These are phyloP conservation scores for Choreutis nemorana DNA, from an alignment of 2,888 invertebrate genomes.

Conservation along the genomic window DNA sequence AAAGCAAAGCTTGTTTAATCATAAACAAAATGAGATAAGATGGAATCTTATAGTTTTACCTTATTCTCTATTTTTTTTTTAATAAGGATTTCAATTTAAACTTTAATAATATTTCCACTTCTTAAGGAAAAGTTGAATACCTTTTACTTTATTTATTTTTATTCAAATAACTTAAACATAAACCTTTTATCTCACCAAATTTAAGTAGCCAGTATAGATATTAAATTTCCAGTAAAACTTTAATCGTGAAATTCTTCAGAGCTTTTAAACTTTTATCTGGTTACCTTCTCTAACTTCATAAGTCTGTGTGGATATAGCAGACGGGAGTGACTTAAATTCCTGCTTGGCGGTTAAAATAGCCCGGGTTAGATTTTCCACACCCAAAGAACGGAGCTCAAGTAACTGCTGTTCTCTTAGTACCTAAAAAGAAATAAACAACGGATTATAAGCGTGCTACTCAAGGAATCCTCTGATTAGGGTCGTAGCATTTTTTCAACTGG, in stretches of 20 bases:
- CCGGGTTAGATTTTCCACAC: conserved; percentile 63
- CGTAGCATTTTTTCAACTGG: too few relatives aligned
- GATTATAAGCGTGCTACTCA: too few relatives aligned
- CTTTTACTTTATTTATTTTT: not conserved
- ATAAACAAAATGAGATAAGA: too few relatives aligned
- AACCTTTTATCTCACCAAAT: too few relatives aligned
- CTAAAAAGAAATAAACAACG: conserved; percentile 34
- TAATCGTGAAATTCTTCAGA: not conserved
- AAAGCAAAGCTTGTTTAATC: too few relatives aligned
- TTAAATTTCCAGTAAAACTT: not conserved
- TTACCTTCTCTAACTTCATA: conserved; percentile 67
- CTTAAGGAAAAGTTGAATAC: not conserved
- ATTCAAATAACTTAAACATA: too few relatives aligned
- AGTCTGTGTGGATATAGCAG: conserved; percentile 66
- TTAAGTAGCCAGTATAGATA: too few relatives aligned
- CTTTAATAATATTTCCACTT: too few relatives aligned
- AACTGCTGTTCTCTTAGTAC: conserved; percentile 61
- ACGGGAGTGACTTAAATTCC: conserved; percentile 68
- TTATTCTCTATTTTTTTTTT: too few relatives aligned
- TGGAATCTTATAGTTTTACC: too few relatives aligned
- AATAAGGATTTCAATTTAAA: too few relatives aligned
- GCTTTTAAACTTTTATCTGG: conserved; percentile 9
- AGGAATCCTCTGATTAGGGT: too few relatives aligned
- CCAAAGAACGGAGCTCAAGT: conserved; percentile 48
- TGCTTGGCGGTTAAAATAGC: conserved; percentile 66